phyloP scores from a whole-genome alignment of 2,888 invertebrate species.

The Eilema caniola region DNA sequence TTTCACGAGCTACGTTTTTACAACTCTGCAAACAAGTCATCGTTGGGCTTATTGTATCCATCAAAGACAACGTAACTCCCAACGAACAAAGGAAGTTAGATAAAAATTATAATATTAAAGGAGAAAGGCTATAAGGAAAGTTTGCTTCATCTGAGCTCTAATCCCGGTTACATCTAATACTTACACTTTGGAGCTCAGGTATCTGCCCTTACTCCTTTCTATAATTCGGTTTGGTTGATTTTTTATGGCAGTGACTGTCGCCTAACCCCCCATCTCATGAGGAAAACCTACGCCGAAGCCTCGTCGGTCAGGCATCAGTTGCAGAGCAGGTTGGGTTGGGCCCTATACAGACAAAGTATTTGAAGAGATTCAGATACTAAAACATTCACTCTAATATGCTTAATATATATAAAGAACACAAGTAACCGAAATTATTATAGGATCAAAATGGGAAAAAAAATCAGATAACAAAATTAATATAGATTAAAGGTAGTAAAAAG shows the following conservation, averaged over 20 bases:
- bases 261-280: not conserved
- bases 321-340: too few relatives aligned
- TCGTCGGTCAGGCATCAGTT: too few relatives aligned
- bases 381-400: too few relatives aligned
- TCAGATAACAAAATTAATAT: too few relatives aligned
- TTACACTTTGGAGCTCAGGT: too few relatives aligned
- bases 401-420: too few relatives aligned
- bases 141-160: not conserved
- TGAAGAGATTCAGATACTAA: too few relatives aligned
- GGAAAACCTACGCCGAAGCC: not conserved
- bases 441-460: too few relatives aligned
- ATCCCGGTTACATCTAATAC: not conserved
- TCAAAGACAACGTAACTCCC: conserved; percentile 5
- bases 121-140: not conserved
- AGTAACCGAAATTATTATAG: too few relatives aligned
- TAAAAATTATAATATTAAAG: not conserved
- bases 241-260: not conserved
- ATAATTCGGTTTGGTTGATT: not conserved
- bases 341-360: too few relatives aligned
- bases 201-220: too few relatives aligned
- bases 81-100: not conserved
- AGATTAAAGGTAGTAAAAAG: too few relatives aligned
- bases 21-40: conserved; percentile 76
- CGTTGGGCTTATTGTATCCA: conserved; percentile 45
- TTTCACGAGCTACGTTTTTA: conserved; percentile 67